These are phyloP conservation scores for Sericinus montela DNA, from an alignment of 2,888 invertebrate genomes.

Conservation along the genomic window DNA sequence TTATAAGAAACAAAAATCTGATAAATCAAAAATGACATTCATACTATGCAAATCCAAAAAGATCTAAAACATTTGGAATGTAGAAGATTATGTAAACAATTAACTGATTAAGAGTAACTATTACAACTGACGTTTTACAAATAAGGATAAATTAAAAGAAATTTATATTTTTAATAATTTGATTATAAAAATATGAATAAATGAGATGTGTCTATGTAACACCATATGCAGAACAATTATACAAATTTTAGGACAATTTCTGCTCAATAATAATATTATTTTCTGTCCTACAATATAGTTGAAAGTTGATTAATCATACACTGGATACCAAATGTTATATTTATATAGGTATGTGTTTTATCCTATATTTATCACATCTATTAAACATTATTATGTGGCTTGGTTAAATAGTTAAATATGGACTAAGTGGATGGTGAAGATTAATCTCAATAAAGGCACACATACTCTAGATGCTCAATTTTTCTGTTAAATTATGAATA, in stretches of 20 bases:
- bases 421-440: conserved; percentile 60
- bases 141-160: neutral
- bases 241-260: neutral
- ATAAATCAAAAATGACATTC: no score
- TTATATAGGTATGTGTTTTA: no score
- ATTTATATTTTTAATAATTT: neutral
- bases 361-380: conserved; percentile 18
- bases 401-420: no score
- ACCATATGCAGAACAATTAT: conserved; percentile 16
- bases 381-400: conserved; percentile 24
- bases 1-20: neutral
- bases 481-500: conserved; percentile 9
- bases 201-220: neutral
- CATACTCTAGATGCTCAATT: conserved; percentile 34
- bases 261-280: neutral
- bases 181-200: conserved; percentile 11
- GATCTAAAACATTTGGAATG: conserved; percentile 63
- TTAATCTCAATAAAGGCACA: conserved; percentile 61
- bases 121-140: neutral
- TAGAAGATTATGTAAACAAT: conserved; percentile 33
- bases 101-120: neutral
- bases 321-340: conserved; percentile 22
- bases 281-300: neutral
- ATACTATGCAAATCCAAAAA: conserved; percentile 44
- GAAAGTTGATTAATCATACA: conserved; percentile 18